phyloP scores from a whole-genome alignment of 2,113 vertebrate genomes.

The Corythaixoides concolor region DNA sequence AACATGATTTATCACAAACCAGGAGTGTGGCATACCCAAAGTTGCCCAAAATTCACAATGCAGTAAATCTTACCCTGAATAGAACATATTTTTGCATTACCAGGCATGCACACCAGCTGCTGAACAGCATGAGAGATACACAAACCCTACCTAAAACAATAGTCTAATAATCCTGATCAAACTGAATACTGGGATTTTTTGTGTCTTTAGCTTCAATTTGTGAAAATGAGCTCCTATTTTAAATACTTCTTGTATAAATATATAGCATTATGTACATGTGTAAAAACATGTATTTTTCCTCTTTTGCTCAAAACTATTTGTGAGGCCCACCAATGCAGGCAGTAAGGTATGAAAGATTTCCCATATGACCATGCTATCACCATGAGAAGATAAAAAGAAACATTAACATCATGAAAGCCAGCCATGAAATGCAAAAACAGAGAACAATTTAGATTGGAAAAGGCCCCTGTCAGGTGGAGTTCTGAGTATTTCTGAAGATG shows the following conservation, averaged over 20 bases:
- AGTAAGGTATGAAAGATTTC: background rate
- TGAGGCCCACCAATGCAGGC: background rate
- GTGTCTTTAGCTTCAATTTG: background rate
- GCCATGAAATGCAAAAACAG: background rate
- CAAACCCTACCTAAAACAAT: background rate
- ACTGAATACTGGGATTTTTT: background rate
- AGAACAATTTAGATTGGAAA: background rate
- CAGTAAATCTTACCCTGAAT: background rate
- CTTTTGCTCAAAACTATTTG: background rate
- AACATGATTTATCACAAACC: background rate
- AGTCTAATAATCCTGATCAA: background rate
- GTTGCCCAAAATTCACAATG: background rate
- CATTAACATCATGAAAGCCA: background rate
- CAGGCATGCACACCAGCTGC: background rate
- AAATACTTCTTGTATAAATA: background rate
- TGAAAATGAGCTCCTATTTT: background rate
- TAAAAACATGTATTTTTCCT: rapidly evolving
- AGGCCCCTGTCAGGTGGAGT: background rate
- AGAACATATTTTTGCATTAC: background rate
- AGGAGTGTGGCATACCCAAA: background rate
- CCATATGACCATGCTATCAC: background rate
- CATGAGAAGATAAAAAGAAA: background rate
- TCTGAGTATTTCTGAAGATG: background rate
- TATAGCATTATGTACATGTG: too few species aligned
- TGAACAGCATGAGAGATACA: background rate